Percentiles rank a stretch among this genome's conserved stretches.
These are phyloP conservation scores for Idaea straminata DNA, from an alignment of 2,888 invertebrate species.

Conservation along the genomic window DNA sequence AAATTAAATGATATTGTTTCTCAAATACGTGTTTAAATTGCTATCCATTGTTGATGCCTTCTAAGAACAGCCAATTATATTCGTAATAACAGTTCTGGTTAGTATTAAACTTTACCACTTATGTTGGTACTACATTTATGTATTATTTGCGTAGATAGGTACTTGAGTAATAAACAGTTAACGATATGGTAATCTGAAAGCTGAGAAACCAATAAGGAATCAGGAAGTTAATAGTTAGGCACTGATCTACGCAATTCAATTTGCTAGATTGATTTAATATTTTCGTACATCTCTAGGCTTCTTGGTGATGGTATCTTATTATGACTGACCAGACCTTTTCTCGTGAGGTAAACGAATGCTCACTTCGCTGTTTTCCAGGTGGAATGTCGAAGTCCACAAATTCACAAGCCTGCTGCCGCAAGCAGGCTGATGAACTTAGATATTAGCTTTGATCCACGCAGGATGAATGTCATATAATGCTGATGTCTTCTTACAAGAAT, in stretches of 20 bases:
- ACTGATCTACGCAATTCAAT: neutral
- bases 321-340: no score
- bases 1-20: neutral
- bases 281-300: neutral
- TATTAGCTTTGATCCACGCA: no score
- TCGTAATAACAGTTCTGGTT: neutral
- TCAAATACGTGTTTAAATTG: neutral
- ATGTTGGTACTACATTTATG: neutral
- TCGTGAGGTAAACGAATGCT: no score
- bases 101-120: conserved; percentile 29
- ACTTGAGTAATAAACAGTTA: neutral
- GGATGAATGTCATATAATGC: no score
- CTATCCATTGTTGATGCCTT: neutral
- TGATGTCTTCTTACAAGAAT: no score
- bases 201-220: neutral
- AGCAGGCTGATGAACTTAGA: no score
- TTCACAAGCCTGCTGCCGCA: no score
- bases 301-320: conserved; percentile 16
- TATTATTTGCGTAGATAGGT: neutral
- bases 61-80: neutral
- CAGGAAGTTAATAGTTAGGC: neutral
- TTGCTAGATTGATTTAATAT: conserved; percentile 8
- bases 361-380: no score
- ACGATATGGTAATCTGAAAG: neutral
- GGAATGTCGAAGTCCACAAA: no score